Evolutionary conservation across 2,797 vertebrate genomes (phyloP).

Genomic region (Echiichthys vipera): DNA sequence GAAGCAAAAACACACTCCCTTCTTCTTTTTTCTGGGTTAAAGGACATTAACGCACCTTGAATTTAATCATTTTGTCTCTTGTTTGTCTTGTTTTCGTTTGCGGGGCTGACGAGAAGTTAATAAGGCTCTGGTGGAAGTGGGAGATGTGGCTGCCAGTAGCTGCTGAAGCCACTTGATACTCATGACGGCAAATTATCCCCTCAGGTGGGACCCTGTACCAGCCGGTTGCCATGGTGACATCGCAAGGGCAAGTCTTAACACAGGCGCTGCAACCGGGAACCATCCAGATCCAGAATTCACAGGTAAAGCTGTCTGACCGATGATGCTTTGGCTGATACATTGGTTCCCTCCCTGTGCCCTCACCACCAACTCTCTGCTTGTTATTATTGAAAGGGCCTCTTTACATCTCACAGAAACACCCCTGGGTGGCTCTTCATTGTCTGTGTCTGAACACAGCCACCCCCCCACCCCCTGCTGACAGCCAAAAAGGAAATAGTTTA

Average conservation of each 20-base stretch:
- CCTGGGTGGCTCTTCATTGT: constrained; percentile 48
- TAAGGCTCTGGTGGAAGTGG: constrained; percentile 34
- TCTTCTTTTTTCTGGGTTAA: constrained; percentile 43
- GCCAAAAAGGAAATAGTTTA: constrained; percentile 66
- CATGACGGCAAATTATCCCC: constrained; percentile 76
- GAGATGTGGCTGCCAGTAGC: constrained; percentile 48
- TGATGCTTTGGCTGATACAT: neutral
- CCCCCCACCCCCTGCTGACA: constrained; percentile 50
- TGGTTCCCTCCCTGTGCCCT: neutral
- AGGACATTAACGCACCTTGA: constrained; percentile 64
- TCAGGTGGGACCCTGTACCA: constrained; percentile 98
- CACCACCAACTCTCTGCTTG: constrained; percentile 45
- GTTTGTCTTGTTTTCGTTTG: constrained; percentile 56
- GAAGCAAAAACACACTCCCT: constrained; percentile 50
- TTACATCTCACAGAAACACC: constrained; percentile 43
- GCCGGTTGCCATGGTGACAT: constrained; percentile 99
- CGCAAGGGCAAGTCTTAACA: constrained; percentile 97
- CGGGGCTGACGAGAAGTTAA: constrained; percentile 46
- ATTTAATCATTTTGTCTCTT: constrained; percentile 58
- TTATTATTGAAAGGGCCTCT: constrained; percentile 55
- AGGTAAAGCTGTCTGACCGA: constrained; percentile 85
- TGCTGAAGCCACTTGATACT: constrained; percentile 69
- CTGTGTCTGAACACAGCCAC: constrained; percentile 53
- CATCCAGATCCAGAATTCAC: constrained; percentile 97
- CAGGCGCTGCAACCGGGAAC: constrained; percentile 94